Conservation (phyloP, 2,888 invertebrate species). For the Cantharis lateralis region DNA sequence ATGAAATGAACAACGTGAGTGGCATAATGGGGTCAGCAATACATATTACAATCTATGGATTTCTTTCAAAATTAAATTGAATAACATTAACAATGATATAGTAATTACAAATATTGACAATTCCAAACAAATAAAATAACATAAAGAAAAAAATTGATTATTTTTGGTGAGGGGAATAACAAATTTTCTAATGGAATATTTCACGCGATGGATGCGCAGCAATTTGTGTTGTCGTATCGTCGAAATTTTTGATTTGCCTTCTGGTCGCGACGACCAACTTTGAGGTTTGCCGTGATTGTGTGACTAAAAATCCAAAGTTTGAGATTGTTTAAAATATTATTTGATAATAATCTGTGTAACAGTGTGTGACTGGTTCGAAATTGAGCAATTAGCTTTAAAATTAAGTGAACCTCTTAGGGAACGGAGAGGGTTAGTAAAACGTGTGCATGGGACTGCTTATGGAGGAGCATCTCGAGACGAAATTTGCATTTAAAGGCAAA, state of each 20-base stretch:
- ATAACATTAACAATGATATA: not conserved
- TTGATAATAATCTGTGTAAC: not conserved
- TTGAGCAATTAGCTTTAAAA: constrained; percentile 6
- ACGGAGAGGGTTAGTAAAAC: not conserved
- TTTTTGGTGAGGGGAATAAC: not conserved
- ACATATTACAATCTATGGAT: not conserved
- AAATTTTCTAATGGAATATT: not conserved
- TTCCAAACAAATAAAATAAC: not conserved
- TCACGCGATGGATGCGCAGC: not conserved
- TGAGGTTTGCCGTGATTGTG: too few relatives aligned
- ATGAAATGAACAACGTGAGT: not conserved
- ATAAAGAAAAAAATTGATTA: not conserved
- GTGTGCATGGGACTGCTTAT: not conserved
- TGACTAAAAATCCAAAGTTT: not conserved
- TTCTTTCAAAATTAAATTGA: not conserved
- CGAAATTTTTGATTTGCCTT: too few relatives aligned
- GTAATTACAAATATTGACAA: not conserved
- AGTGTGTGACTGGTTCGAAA: not conserved
- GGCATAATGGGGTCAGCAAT: not conserved
- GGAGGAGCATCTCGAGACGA: not conserved
- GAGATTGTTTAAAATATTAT: not conserved
- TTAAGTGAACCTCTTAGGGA: constrained; percentile 11
- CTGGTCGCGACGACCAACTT: not conserved
- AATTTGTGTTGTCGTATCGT: too few relatives aligned
- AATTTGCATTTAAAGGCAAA: not conserved